Percentiles rank a stretch among this genome's conserved stretches.
Evolutionary conservation across 2,888 invertebrate species (phyloP).

Genomic region (Caenorhabditis drosophilae): DNA sequence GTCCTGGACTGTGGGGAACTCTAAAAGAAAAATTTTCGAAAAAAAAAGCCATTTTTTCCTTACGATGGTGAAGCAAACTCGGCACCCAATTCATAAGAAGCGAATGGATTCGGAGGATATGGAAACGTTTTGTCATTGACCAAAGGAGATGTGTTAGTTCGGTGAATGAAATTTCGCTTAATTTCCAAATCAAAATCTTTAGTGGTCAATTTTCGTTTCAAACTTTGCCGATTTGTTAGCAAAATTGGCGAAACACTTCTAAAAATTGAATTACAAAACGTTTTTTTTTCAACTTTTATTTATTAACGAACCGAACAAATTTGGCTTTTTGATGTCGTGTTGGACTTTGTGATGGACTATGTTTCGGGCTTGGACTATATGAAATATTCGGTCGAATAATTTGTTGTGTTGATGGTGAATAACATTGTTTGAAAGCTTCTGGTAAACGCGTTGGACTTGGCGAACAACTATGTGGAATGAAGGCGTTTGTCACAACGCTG

Average conservation of each 20-base stretch:
- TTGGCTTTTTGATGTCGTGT: constrained; percentile 28
- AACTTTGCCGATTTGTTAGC: neutral
- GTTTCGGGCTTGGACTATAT: constrained; percentile 58
- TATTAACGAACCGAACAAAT: constrained; percentile 23
- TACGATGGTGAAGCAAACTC: constrained; percentile 33
- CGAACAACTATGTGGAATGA: constrained; percentile 62
- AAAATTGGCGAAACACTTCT: constrained; percentile 36
- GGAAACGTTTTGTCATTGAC: constrained; percentile 46
- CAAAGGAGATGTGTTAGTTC: constrained; percentile 43
- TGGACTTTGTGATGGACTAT: constrained; percentile 50
- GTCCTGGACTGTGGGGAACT: constrained; percentile 31
- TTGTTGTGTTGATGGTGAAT: constrained; percentile 67
- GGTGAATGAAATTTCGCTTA: constrained; percentile 13
- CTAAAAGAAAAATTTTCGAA: constrained; percentile 12
- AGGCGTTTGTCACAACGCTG: constrained; percentile 65
- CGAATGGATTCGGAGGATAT: constrained; percentile 21
- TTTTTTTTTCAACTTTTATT: no score
- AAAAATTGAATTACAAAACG: neutral
- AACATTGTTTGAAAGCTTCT: constrained; percentile 57
- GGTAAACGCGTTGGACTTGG: constrained; percentile 61
- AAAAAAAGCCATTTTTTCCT: neutral
- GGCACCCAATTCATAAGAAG: constrained; percentile 4
- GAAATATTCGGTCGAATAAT: constrained; percentile 66
- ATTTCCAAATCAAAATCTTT: constrained; percentile 8
- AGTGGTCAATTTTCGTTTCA: constrained; percentile 21